Evolutionary conservation across 2,113 vertebrate genomes (phyloP).

Genomic region (Excalfactoria chinensis): DNA sequence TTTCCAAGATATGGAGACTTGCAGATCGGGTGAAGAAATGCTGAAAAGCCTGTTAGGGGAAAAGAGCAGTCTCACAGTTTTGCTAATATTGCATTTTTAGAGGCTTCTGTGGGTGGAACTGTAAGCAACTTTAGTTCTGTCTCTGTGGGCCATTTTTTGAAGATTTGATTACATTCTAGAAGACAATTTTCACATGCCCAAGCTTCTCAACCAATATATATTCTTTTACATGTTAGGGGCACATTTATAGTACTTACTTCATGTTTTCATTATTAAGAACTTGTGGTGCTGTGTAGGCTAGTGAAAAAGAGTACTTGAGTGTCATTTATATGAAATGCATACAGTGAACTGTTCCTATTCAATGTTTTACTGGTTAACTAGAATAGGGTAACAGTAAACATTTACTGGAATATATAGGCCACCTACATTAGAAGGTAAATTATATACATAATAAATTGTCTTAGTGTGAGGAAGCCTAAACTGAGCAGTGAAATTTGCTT

Average conservation of each 20-base stretch:
- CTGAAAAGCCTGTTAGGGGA: background rate
- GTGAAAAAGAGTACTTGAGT: background rate
- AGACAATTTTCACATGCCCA: background rate
- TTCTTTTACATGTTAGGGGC: background rate
- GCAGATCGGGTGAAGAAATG: background rate
- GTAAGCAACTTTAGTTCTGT: rapidly evolving
- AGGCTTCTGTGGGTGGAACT: background rate
- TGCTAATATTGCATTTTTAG: background rate
- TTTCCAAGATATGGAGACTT: background rate
- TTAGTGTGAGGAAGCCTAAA: background rate
- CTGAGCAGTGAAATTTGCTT: background rate
- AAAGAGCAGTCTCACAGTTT: background rate
- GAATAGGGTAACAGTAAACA: background rate
- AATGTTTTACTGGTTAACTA: background rate
- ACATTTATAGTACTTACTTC: background rate
- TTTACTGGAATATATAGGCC: background rate
- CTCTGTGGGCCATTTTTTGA: background rate
- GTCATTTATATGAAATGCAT: background rate
- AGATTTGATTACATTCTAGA: background rate
- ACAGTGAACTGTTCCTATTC: background rate
- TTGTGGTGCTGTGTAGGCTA: background rate
- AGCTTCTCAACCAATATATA: background rate
- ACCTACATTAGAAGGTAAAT: background rate
- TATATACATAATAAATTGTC: background rate
- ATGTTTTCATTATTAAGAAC: background rate